These are phyloP conservation scores for Batillaria attramentaria DNA, from an alignment of 1,140 invertebrate genomes.

Conservation along the genomic window DNA sequence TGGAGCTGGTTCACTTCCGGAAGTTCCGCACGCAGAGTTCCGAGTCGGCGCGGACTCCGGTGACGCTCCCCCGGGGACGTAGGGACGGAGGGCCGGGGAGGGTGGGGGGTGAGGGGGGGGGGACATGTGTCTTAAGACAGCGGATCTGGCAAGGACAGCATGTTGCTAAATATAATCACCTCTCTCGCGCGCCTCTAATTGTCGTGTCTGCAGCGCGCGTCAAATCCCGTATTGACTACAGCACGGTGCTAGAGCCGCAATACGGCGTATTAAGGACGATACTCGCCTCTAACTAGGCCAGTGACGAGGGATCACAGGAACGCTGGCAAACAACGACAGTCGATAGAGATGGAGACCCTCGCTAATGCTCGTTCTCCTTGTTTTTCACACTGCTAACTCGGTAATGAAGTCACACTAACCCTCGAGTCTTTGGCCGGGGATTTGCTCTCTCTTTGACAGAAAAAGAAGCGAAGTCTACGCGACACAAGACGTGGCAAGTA, in stretches of 20 bases:
- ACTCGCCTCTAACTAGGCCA: no score
- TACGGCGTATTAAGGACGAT: slow-evolving; percentile 24
- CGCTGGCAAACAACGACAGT: neutral
- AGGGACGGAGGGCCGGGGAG: no score
- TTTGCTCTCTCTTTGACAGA: no score
- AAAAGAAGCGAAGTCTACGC: no score
- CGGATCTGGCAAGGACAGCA: neutral
- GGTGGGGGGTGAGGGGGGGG: no score
- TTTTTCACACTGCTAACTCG: neutral
- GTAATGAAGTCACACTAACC: no score
- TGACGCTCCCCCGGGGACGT: neutral
- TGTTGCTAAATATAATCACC: slow-evolving; percentile 21
- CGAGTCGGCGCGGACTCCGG: no score
- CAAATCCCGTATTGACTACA: slow-evolving; percentile 7
- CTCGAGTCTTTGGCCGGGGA: no score
- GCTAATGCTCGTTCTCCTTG: neutral
- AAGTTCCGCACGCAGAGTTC: slow-evolving; percentile 22
- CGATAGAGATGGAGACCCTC: neutral
- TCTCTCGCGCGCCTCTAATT: neutral
- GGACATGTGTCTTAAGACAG: slow-evolving; percentile 16
- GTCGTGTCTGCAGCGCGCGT: neutral
- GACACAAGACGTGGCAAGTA: no score
- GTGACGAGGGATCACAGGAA: neutral
- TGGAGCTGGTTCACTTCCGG: slow-evolving; percentile 17
- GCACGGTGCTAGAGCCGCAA: neutral